These are phyloP conservation scores for Deladenus siricidicola DNA, from an alignment of 2,888 invertebrate genomes.

Conservation along the genomic window DNA sequence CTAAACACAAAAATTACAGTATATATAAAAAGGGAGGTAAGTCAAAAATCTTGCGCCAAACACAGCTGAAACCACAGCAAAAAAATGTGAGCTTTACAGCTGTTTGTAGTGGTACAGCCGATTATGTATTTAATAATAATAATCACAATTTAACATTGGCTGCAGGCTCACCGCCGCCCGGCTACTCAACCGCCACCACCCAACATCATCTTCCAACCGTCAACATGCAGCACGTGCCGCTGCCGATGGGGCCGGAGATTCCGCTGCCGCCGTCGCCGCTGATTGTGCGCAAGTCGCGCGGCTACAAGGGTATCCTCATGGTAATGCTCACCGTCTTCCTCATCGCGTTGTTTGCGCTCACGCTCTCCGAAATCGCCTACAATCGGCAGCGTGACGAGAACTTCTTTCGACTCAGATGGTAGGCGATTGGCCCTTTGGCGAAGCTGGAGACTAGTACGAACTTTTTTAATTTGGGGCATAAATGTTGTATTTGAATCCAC, in stretches of 20 bases:
- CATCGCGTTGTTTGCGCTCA: slow-evolving; percentile 41
- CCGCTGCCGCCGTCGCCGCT: slow-evolving; percentile 27
- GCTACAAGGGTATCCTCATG: slow-evolving; percentile 39
- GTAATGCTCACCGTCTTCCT: slow-evolving; percentile 47
- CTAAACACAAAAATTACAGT: no score
- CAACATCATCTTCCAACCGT: slow-evolving; percentile 1
- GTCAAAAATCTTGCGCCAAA: no score
- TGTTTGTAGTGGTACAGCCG: no score
- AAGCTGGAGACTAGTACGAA: not conserved
- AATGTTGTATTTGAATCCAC: not conserved
- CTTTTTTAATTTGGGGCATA: not conserved
- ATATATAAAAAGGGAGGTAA: no score
- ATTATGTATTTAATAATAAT: no score
- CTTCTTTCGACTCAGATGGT: slow-evolving; percentile 48
- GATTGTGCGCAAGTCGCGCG: slow-evolving; percentile 29
- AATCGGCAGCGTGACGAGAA: slow-evolving; percentile 50
- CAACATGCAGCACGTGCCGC: slow-evolving; percentile 13
- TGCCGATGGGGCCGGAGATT: slow-evolving; percentile 29
- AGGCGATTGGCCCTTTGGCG: no score
- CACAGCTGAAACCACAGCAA: no score
- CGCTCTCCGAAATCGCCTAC: slow-evolving; percentile 48
- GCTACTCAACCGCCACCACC: no score
- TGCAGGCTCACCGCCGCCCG: slow-evolving; percentile 27
- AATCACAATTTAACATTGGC: no score
- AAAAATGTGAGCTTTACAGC: no score